Base-by-base conservation (phyloP, 2,888 invertebrate genomes). In the Drosophila niveifrons region DNA sequence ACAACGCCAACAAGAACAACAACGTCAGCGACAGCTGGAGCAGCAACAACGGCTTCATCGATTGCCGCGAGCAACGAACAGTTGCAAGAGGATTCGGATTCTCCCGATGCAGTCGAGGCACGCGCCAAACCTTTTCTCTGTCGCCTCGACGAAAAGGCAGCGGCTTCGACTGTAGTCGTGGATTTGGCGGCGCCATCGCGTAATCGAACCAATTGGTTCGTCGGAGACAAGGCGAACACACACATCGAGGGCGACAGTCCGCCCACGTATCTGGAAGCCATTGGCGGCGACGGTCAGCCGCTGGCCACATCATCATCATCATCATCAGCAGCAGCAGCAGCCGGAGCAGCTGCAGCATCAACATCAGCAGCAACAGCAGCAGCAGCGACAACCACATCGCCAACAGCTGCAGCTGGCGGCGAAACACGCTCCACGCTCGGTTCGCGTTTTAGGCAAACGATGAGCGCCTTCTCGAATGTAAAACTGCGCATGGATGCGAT, bases 201-300 rank as follows among this genome's bases (percentile, higher is more conserved):
- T 2, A 91, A 90, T 11, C 91, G 91, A 51, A 88, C 92, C 47
- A 86, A 91, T 66, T 92, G 93, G 92, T 92, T 92, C 75, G 84
- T 92, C 6, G 43, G 46, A 43, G 75, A 80, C 13, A 76, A 87
- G 41, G 56, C 75, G 9, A 75, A 82, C 36, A n/a, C 36, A 36
- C 36, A 36, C 18, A 86, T 90, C 2, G 90, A 88, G 17, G 91
- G 91, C 1, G 92, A 91, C 55, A 83, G 91, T 66, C 92, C 92
- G 15, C 92, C 92, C 31, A 89, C 92, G 1, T 92, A 92, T 62
- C 66, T 90, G 56, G 92, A 92, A 65, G 92, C 92, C 2, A 91
- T 92, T 29, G 90, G 90, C 0, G 59, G 68, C 31, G 77, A 80
- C 15, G 77, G 61, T 0, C 69, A 66, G 29, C 72, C 65, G 1